Conservation (phyloP, 2,797 vertebrate species). For the Sardinella longiceps region DNA sequence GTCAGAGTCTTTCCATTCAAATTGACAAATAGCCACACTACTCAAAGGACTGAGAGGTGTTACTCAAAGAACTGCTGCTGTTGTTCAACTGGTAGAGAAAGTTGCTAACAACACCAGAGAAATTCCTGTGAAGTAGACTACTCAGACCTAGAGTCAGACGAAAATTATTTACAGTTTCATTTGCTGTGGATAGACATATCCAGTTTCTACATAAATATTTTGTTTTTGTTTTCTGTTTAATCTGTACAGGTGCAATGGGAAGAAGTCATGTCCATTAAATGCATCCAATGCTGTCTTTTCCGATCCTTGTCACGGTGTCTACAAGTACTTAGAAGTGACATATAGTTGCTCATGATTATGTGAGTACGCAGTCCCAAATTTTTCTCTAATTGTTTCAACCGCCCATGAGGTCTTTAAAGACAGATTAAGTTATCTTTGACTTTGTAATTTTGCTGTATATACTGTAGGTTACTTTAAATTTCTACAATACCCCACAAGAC, state of each 20-base stretch:
- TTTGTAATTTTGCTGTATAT: too few relatives aligned
- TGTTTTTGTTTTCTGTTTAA: background rate
- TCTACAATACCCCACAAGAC: too few relatives aligned
- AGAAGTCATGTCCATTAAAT: constrained; percentile 19
- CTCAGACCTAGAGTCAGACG: too few relatives aligned
- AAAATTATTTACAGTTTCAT: too few relatives aligned
- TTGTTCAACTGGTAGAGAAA: background rate
- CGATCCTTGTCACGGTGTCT: constrained; percentile 24
- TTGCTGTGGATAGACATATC: background rate
- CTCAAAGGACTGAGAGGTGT: background rate
- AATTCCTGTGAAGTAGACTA: background rate
- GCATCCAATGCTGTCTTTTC: constrained; percentile 32
- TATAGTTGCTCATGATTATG: background rate
- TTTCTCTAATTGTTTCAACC: background rate
- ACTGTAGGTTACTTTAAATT: too few relatives aligned
- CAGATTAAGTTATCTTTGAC: background rate
- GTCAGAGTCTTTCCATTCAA: constrained; percentile 9
- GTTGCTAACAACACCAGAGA: background rate
- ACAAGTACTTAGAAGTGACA: constrained; percentile 39
- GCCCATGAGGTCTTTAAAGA: background rate
- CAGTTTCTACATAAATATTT: too few relatives aligned
- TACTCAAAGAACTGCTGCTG: too few relatives aligned
- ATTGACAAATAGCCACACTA: background rate
- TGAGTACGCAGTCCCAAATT: background rate
- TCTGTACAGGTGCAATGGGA: constrained; percentile 34